Evolutionary conservation across 2,113 vertebrate species (phyloP).

Genomic region (Corythaeola cristata): DNA sequence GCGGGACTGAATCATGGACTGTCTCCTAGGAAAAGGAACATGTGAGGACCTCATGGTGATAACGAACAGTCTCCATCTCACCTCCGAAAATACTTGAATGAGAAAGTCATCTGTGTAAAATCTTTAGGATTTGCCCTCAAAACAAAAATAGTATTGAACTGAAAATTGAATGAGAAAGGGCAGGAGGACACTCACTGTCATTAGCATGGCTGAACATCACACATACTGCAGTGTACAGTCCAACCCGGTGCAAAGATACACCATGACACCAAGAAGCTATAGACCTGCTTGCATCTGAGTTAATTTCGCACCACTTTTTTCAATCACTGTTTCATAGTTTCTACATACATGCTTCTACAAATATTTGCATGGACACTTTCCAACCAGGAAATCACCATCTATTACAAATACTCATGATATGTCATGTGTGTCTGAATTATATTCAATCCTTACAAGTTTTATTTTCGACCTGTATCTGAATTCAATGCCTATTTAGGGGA

Average conservation of each 20-base stretch:
- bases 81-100: background rate
- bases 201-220: background rate
- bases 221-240: background rate
- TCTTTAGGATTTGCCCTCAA: background rate
- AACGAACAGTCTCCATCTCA: background rate
- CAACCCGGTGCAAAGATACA: background rate
- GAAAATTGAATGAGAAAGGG: background rate
- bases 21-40: background rate
- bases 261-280: background rate
- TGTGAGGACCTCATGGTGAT: background rate
- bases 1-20: background rate
- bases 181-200: background rate
- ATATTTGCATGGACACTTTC: background rate
- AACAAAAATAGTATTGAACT: background rate
- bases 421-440: background rate
- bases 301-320: background rate
- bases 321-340: background rate
- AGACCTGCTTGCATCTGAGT: background rate
- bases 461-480: background rate
- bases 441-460: background rate
- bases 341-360: background rate
- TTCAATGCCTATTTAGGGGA: background rate
- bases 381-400: background rate
- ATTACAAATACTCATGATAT: background rate
- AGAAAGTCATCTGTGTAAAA: background rate